Evolutionary conservation across 2,113 vertebrate genomes (phyloP), one percentile per base, ranked within the genome.

Genomic region (Hiodon alosoides): DNA sequence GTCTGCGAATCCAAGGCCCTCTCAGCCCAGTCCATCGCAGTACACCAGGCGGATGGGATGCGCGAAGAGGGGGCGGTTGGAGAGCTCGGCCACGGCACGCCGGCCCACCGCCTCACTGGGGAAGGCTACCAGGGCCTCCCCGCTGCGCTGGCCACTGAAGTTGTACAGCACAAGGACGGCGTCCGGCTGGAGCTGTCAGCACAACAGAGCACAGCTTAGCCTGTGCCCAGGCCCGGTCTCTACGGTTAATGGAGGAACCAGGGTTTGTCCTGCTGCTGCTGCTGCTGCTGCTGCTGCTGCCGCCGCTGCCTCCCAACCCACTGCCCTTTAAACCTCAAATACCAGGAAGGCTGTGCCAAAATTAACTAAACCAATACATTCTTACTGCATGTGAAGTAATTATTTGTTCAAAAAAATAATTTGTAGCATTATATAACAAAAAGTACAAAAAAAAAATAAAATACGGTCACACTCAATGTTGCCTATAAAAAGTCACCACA

Each of bases 111-210:
- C 94, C 85, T 93, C 90, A 46, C 89, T 94, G 70, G 94, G 92
- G 78, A 96, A 96, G 76, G 93, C 94, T 85, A 96, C 88, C 81
- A 96, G 81, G 0, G 94, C 94, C 85, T 95, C 94, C 2, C 94
- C 94, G n/a, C 93, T 95, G 86, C 93, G 93, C 86, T 94, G 93
- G 77, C 95, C 94, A 31, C 89, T 94, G 79, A 94, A 91, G 88
- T 93, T 93, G 83, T 95, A 94, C 87, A 96, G 87, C 82, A 94
- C 79, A 4, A 96, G 90, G 81, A 96, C 82, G 48, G 92, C 90
- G 57, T 96, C 95, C 81, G 92, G 85, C 9, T 93, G 93, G 78
- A 96, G 92, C 95, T 96, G 87, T 59, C 74, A 85, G 69, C 17
- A 17, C 8, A 48, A 66, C 60, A 68, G 10, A 67, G 52, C 60